These are phyloP conservation scores for Ips typographus DNA, from an alignment of 1,140 invertebrate species.

Conservation along the genomic window DNA sequence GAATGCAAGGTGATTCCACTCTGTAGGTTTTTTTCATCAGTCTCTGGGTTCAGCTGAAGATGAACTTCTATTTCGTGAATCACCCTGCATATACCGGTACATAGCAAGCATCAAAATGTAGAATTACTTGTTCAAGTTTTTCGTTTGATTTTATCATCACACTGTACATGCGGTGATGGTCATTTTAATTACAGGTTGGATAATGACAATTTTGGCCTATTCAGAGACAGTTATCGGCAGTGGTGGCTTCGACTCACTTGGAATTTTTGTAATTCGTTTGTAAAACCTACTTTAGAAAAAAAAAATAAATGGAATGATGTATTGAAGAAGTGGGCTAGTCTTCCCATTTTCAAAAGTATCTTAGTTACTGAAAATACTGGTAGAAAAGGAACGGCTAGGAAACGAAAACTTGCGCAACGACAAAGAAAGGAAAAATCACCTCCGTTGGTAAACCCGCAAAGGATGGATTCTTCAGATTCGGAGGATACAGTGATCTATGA, in stretches of 20 bases:
- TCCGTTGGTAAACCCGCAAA: neutral
- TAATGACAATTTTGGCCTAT: constrained; percentile 39
- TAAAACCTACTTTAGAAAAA: constrained; percentile 36
- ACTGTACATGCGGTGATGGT: neutral
- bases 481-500: constrained; percentile 11
- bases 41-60: neutral
- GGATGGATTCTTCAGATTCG: neutral
- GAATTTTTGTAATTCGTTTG: constrained; percentile 41
- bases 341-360: constrained; percentile 8
- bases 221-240: constrained; percentile 41
- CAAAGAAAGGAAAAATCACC: neutral
- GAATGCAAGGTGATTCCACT: constrained; percentile 38
- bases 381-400: neutral
- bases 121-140: neutral
- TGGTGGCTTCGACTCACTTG: constrained; percentile 45
- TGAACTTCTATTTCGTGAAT: too few species aligned
- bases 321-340: constrained; percentile 18
- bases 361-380: neutral
- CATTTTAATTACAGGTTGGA: constrained; percentile 31
- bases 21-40: constrained; percentile 33
- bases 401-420: neutral
- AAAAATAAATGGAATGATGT: constrained; percentile 4
- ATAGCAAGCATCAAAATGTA: neutral
- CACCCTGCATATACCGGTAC: too few species aligned
- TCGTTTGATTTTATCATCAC: neutral